phyloP scores from a whole-genome alignment of 2,113 vertebrate genomes.

The Aphyosemion australe region DNA sequence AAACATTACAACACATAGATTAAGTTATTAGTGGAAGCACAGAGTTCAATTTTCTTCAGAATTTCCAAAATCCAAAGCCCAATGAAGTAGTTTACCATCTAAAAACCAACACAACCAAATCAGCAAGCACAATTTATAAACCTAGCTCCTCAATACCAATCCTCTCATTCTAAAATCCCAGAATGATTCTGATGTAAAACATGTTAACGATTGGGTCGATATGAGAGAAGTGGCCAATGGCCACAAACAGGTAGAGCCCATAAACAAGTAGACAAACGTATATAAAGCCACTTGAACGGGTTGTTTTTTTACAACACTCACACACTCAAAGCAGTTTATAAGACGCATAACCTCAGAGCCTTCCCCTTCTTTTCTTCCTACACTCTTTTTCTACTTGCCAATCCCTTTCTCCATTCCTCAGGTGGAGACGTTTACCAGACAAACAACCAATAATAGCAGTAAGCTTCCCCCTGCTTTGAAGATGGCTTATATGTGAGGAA shows the following conservation, averaged over 20 bases:
- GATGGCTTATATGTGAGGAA: slow-evolving; percentile 55
- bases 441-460: slow-evolving; percentile 60
- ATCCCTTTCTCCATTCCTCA: slow-evolving; percentile 49
- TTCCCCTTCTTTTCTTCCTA: slow-evolving; percentile 23
- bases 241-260: no score
- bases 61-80: not conserved
- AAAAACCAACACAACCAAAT: no score
- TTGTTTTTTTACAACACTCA: slow-evolving; percentile 28
- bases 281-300: not conserved
- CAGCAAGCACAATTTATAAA: no score
- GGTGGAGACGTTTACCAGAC: slow-evolving; percentile 59
- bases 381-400: slow-evolving; percentile 29
- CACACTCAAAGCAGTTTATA: slow-evolving; percentile 7
- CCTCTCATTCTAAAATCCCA: no score
- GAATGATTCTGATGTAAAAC: no score
- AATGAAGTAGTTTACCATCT: no score
- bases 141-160: no score
- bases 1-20: no score
- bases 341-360: slow-evolving; percentile 30
- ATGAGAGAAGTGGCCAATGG: no score
- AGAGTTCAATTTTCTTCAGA: not conserved
- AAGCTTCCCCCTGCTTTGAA: slow-evolving; percentile 60
- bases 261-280: not conserved
- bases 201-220: no score
- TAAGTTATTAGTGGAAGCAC: not conserved